phyloP scores from a whole-genome alignment of 1,140 invertebrate genomes.

The Bombus ignitus region DNA sequence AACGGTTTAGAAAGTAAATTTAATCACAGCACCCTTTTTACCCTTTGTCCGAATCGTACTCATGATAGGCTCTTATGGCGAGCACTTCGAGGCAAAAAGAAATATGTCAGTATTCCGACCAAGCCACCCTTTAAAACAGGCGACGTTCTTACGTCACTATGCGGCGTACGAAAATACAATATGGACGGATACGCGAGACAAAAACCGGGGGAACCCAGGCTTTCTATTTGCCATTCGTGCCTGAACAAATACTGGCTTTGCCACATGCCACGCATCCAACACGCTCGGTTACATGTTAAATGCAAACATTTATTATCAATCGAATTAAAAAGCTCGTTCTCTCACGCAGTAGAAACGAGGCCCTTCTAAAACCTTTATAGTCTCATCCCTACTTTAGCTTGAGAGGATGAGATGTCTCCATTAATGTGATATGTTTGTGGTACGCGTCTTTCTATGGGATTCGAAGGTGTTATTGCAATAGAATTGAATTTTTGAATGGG shows the following conservation, averaged over 20 bases:
- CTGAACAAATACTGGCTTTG: slow-evolving; percentile 76
- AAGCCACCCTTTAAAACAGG: slow-evolving; percentile 42
- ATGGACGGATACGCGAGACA: slow-evolving; percentile 48
- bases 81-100: slow-evolving; percentile 15
- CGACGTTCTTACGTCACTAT: slow-evolving; percentile 61
- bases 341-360: slow-evolving; percentile 18
- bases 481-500: background rate
- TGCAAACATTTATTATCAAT: slow-evolving; percentile 74
- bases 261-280: slow-evolving; percentile 72
- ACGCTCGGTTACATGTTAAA: slow-evolving; percentile 61
- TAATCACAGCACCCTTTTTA: slow-evolving; percentile 35
- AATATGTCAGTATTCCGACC: slow-evolving; percentile 14
- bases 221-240: slow-evolving; percentile 71
- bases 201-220: slow-evolving; percentile 23
- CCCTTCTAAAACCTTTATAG: background rate
- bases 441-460: background rate
- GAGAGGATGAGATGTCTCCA: slow-evolving; percentile 10
- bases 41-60: slow-evolving; percentile 3
- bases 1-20: slow-evolving; percentile 12
- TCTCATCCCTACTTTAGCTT: background rate
- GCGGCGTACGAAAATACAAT: slow-evolving; percentile 44
- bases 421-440: slow-evolving; percentile 2
- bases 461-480: too few species aligned
- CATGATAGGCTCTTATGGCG: slow-evolving; percentile 9
- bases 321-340: slow-evolving; percentile 64